Evolutionary conservation across 2,888 invertebrate genomes (phyloP).

Genomic region (Criorhina ranunculi): DNA sequence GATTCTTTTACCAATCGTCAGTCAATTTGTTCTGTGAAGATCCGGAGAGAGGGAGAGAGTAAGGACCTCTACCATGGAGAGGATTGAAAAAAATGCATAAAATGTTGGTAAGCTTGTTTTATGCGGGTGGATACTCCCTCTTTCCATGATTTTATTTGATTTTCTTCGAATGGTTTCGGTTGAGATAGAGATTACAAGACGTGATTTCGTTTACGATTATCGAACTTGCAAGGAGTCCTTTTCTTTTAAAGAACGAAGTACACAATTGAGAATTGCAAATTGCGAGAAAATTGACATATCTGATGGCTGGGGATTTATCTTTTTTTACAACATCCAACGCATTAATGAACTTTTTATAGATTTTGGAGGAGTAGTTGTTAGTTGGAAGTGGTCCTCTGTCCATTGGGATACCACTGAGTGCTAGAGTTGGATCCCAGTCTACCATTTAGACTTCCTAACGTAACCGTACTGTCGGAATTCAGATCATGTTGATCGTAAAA

Average conservation of each 20-base stretch:
- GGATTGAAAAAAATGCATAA: background rate
- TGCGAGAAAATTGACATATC: background rate
- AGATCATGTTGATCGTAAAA: no score
- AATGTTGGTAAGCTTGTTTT: background rate
- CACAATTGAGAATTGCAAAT: background rate
- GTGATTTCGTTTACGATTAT: conserved; percentile 26
- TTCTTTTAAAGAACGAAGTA: background rate
- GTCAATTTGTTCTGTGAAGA: conserved; percentile 54
- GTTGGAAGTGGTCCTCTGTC: no score
- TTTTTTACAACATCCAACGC: no score
- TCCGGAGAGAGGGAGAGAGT: background rate
- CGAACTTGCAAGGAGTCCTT: conserved; percentile 3
- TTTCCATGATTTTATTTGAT: conserved; percentile 37
- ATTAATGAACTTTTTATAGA: no score
- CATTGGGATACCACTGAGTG: no score
- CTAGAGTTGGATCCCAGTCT: no score
- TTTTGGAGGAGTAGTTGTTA: no score
- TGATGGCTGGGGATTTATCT: no score
- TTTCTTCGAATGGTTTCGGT: conserved; percentile 23
- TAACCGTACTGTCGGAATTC: background rate
- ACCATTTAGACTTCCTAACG: no score
- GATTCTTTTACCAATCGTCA: conserved; percentile 38
- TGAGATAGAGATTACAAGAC: conserved; percentile 22
- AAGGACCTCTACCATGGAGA: background rate
- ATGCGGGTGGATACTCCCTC: background rate